Conservation (phyloP, 2,113 vertebrate species). For the Pampusana beccarii region DNA sequence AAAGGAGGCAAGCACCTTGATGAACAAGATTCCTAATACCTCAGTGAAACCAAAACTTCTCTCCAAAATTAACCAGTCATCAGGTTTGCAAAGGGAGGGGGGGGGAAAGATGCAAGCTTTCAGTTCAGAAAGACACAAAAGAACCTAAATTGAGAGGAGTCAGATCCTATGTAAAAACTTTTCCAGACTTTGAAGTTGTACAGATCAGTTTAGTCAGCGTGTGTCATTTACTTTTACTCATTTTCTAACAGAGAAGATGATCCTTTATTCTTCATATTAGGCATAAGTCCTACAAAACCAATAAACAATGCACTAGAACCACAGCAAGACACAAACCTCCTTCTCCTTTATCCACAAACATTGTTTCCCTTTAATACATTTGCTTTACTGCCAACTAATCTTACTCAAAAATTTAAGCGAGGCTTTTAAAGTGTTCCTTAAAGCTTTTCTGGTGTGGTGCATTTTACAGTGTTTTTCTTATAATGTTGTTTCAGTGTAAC, state of each 20-base stretch:
- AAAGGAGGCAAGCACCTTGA: not conserved
- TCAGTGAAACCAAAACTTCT: constrained; percentile 27
- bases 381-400: not conserved
- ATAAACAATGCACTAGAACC: not conserved
- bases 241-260: not conserved
- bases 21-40: not conserved
- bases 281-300: not conserved
- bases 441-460: not conserved
- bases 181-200: constrained; percentile 49
- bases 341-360: not conserved
- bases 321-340: not conserved
- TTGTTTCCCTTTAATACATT: fast-evolving
- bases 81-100: not conserved
- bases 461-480: not conserved
- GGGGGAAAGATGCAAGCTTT: not conserved
- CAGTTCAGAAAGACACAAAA: constrained; percentile 1
- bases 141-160: not conserved
- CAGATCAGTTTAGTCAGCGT: not conserved
- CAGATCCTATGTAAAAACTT: constrained; percentile 13
- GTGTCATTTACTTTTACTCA: not conserved
- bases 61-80: constrained; percentile 20
- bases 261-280: not conserved
- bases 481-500: not conserved
- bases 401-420: not conserved
- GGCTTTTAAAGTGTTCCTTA: not conserved